phyloP scores from a whole-genome alignment of 2,797 vertebrate species.

The Crossoptilon crossoptilon region DNA sequence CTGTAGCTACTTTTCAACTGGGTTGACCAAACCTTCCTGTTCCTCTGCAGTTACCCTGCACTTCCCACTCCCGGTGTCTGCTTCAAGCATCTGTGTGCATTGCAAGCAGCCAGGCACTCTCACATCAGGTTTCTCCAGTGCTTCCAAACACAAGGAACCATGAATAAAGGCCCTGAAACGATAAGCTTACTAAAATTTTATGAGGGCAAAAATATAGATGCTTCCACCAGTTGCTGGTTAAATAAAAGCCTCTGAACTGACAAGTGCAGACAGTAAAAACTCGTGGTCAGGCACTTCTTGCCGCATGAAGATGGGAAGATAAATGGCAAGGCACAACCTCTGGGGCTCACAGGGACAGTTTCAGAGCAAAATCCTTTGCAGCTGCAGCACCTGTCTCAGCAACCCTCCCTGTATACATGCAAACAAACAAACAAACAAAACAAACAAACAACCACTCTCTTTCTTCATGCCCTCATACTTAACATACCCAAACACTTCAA shows the following conservation, averaged over 20 bases:
- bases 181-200: neutral
- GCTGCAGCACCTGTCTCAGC: neutral
- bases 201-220: neutral
- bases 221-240: neutral
- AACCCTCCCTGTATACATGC: neutral
- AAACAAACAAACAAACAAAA: too few relatives aligned
- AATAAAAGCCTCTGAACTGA: neutral
- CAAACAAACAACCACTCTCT: neutral
- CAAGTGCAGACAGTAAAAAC: neutral
- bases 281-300: fast-evolving
- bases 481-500: neutral
- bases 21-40: neutral
- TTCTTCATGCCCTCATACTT: neutral
- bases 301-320: neutral
- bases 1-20: neutral
- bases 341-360: neutral
- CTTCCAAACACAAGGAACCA: neutral
- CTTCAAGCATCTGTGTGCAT: fast-evolving
- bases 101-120: neutral
- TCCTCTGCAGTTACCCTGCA: neutral
- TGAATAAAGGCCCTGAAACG: neutral
- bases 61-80: neutral
- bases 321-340: neutral
- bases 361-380: neutral
- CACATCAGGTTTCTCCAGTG: neutral